Evolutionary conservation across 2,113 vertebrate species (phyloP).

Genomic region (Bombycilla garrulus): DNA sequence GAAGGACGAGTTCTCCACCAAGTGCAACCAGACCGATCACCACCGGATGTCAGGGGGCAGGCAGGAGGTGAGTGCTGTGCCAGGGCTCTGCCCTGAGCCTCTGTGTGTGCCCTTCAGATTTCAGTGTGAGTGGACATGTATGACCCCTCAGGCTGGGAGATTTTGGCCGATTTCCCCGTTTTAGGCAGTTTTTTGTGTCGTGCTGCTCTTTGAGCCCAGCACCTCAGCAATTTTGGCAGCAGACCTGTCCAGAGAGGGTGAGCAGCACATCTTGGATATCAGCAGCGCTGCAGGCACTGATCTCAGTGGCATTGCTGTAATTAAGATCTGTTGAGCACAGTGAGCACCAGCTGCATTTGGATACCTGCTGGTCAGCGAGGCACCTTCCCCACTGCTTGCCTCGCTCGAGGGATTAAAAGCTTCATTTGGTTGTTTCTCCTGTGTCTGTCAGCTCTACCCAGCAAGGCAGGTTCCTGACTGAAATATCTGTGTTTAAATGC

Average conservation of each 20-base stretch:
- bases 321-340: background rate
- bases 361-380: background rate
- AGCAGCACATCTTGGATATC: background rate
- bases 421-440: background rate
- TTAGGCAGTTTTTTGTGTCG: background rate
- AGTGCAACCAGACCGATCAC: slow-evolving; percentile 97
- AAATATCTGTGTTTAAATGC: background rate
- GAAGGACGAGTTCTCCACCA: slow-evolving; percentile 96
- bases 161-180: background rate
- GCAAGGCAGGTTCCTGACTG: background rate
- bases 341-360: background rate
- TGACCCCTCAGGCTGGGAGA: background rate
- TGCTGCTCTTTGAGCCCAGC: background rate
- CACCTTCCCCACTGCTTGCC: background rate
- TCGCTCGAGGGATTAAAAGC: background rate
- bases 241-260: background rate
- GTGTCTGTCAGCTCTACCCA: background rate
- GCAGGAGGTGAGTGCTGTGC: slow-evolving; percentile 84
- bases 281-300: background rate
- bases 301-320: background rate
- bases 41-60: slow-evolving; percentile 96
- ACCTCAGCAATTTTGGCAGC: background rate
- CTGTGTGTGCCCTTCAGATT: background rate
- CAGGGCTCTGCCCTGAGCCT: background rate
- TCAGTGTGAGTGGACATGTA: fast-evolving